phyloP scores from a whole-genome alignment of 2,797 vertebrate species.

The Mycteria americana region DNA sequence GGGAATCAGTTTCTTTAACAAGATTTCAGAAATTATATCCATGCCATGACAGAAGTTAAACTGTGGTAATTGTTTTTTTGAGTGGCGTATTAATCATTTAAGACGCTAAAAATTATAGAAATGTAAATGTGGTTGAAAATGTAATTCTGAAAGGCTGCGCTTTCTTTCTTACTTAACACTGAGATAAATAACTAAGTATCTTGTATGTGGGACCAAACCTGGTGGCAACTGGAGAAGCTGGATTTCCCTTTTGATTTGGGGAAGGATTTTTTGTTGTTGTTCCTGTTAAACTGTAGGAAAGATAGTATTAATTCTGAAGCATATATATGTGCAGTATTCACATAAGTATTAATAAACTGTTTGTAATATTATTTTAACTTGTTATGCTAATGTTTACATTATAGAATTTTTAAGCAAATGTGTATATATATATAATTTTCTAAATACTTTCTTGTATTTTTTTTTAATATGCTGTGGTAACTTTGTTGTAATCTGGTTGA shows the following conservation, averaged over 20 bases:
- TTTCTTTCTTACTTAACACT: neutral
- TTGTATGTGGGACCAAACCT: conserved; percentile 3
- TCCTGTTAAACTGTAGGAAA: neutral
- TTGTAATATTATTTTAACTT: conserved; percentile 45
- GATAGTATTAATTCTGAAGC: neutral
- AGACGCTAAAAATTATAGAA: neutral
- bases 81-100: neutral
- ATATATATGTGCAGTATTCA: neutral
- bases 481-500: conserved; percentile 71
- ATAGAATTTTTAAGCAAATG: conserved; percentile 72
- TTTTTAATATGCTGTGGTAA: conserved; percentile 70
- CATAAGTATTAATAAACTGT: neutral
- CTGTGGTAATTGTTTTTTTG: neutral
- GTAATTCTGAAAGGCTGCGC: neutral
- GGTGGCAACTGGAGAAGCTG: neutral
- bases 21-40: neutral
- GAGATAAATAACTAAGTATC: neutral
- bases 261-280: neutral
- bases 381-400: conserved; percentile 70
- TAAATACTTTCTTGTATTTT: conserved; percentile 68
- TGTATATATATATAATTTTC: conserved; percentile 74
- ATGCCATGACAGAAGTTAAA: neutral
- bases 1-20: neutral
- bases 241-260: neutral
- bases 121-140: neutral